phyloP scores from a whole-genome alignment of 1,140 invertebrate species.

The Mizuhopecten yessoensis region DNA sequence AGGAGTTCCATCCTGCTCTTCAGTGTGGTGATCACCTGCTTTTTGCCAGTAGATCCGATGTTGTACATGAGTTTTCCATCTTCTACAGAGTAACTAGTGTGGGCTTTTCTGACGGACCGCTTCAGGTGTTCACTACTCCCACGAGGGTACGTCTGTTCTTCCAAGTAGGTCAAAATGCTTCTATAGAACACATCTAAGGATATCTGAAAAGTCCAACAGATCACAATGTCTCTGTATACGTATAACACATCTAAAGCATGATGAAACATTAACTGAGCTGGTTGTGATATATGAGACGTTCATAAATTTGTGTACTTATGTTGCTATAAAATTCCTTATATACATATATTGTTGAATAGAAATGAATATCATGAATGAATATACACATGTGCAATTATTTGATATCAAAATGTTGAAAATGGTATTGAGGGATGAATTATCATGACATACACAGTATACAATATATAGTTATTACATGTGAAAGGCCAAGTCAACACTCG shows the following conservation, averaged over 20 bases:
- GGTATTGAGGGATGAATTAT: no score
- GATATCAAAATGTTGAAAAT: no score
- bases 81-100: conserved; percentile 60
- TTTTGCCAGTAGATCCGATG: conserved; percentile 19
- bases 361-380: no score
- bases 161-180: conserved; percentile 61
- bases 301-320: no score
- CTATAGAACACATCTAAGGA: conserved; percentile 64
- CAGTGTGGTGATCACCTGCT: conserved; percentile 49
- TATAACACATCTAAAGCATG: neutral
- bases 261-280: neutral
- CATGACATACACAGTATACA: neutral
- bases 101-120: conserved; percentile 61
- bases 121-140: conserved; percentile 61
- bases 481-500: no score
- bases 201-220: neutral
- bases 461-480: neutral
- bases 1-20: conserved; percentile 64
- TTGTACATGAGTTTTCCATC: conserved; percentile 56
- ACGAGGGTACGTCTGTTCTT: conserved; percentile 59
- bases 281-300: neutral
- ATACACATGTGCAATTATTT: no score
- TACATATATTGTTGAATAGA: no score
- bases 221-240: neutral
- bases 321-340: no score